Evolutionary conservation across 2,113 vertebrate genomes (phyloP).

Genomic region (Microtus oregoni): DNA sequence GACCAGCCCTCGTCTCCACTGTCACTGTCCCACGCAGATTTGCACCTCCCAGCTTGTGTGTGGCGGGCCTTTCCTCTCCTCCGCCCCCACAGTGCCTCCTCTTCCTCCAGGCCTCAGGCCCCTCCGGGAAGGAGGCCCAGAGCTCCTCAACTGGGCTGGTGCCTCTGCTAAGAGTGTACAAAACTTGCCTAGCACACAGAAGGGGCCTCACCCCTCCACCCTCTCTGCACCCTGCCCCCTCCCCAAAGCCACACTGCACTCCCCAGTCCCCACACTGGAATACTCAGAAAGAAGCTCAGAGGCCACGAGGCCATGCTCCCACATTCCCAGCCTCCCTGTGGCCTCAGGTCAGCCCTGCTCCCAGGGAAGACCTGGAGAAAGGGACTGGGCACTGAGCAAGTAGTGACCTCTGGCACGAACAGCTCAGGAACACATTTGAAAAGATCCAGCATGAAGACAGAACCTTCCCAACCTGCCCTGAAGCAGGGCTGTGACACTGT

Average conservation of each 20-base stretch:
- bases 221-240: background rate
- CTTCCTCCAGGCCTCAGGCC: background rate
- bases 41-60: background rate
- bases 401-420: background rate
- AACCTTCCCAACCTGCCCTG: background rate
- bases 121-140: background rate
- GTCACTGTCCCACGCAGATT: background rate
- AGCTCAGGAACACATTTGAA: background rate
- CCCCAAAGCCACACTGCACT: background rate
- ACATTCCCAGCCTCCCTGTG: rapidly evolving
- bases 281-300: background rate
- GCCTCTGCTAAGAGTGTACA: background rate
- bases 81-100: background rate
- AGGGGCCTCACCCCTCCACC: background rate
- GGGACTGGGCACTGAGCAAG: background rate
- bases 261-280: background rate
- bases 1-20: rapidly evolving
- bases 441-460: background rate
- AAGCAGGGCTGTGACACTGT: background rate
- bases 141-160: rapidly evolving
- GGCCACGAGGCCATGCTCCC: background rate
- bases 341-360: background rate
- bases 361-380: background rate
- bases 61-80: background rate
- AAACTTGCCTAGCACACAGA: background rate